phyloP scores from a whole-genome alignment of 2,888 invertebrate species.

The Lamellibrachia columna region DNA sequence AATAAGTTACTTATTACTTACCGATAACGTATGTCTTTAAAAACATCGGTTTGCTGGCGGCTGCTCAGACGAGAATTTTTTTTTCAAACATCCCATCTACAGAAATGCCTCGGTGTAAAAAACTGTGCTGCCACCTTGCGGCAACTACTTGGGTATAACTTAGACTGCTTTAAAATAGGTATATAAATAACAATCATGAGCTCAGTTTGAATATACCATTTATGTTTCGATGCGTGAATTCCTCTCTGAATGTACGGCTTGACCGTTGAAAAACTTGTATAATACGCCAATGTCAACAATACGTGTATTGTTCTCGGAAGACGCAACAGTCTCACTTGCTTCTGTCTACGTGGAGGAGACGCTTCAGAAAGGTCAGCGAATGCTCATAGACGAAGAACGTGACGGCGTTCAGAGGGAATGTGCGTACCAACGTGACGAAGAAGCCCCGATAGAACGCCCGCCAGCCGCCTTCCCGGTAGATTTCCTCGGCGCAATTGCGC shows the following conservation, averaged over 20 bases:
- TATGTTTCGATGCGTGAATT: neutral
- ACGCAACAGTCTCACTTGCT: neutral
- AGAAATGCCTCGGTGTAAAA: neutral
- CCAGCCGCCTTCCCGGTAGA: constrained; percentile 71
- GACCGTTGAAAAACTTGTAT: neutral
- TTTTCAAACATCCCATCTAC: too few species aligned
- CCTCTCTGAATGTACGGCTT: neutral
- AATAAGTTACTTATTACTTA: too few species aligned
- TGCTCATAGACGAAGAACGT: constrained; percentile 68
- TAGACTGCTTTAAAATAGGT: neutral
- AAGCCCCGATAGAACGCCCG: constrained; percentile 75
- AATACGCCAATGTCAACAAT: neutral
- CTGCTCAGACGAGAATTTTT: too few species aligned
- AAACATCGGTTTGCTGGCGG: too few species aligned
- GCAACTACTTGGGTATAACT: neutral
- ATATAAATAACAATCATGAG: too few species aligned
- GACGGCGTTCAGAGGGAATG: constrained; percentile 78
- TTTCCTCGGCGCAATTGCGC: constrained; percentile 71
- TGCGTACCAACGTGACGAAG: constrained; percentile 72
- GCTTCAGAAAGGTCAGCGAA: neutral
- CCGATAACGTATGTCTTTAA: too few species aligned
- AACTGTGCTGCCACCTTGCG: neutral
- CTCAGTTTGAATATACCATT: neutral
- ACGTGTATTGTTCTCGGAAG: neutral
- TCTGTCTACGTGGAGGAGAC: neutral